phyloP scores from a whole-genome alignment of 2,113 vertebrate genomes.

The Murina feae region DNA sequence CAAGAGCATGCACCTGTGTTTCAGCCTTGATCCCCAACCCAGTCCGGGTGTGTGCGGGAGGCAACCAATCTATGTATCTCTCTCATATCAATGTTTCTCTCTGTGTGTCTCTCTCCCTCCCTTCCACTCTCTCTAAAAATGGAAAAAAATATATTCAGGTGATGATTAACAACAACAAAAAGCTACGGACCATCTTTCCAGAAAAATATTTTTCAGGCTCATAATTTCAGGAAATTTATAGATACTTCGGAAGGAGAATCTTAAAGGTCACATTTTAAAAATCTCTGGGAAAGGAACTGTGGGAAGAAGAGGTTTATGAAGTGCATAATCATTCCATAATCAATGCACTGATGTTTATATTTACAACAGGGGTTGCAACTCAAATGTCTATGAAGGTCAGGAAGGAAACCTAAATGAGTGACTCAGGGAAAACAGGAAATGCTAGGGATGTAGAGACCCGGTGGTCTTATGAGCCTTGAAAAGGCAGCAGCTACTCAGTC shows the following conservation, averaged over 20 bases:
- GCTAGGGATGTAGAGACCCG: not conserved
- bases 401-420: not conserved
- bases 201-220: not conserved
- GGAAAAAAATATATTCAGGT: too few relatives aligned
- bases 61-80: too few relatives aligned
- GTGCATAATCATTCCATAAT: not conserved
- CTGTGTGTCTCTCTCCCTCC: too few relatives aligned
- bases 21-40: too few relatives aligned
- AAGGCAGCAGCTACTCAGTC: not conserved
- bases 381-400: not conserved
- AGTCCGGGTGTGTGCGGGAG: too few relatives aligned
- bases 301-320: not conserved
- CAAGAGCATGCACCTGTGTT: too few relatives aligned
- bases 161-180: too few relatives aligned
- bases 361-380: not conserved
- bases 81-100: too few relatives aligned
- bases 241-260: not conserved
- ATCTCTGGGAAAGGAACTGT: not conserved
- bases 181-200: not conserved
- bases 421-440: not conserved
- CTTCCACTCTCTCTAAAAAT: not conserved
- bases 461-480: not conserved
- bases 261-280: not conserved
- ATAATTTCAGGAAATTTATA: conserved; percentile 12
- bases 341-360: not conserved